phyloP scores from a whole-genome alignment of 2,797 vertebrate genomes.

The Takifugu rubripes region DNA sequence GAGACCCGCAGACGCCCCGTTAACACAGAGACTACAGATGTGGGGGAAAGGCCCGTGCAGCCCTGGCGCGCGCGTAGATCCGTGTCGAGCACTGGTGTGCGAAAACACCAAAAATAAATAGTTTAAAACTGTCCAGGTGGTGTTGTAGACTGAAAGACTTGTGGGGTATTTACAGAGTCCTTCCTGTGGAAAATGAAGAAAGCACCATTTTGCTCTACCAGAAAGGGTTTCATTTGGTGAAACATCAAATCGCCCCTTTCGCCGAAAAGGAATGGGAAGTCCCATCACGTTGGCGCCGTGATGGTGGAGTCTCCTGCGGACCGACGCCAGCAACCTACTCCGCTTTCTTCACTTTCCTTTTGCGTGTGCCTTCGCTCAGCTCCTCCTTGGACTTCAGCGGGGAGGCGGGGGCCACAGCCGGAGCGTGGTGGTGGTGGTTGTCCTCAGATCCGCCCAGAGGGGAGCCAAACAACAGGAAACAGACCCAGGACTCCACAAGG shows the following conservation, averaged over 20 bases:
- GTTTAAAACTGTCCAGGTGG: slow-evolving; percentile 49
- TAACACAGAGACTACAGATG: slow-evolving; percentile 18
- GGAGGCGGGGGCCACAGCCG: slow-evolving; percentile 62
- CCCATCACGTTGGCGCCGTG: slow-evolving; percentile 37
- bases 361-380: slow-evolving; percentile 88
- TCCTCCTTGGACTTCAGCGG: slow-evolving; percentile 91
- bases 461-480: slow-evolving; percentile 87
- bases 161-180: slow-evolving; percentile 72
- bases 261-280: slow-evolving; percentile 55
- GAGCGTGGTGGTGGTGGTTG: slow-evolving; percentile 72
- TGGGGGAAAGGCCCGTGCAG: slow-evolving; percentile 19
- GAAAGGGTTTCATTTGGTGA: slow-evolving; percentile 58
- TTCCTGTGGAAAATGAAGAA: slow-evolving; percentile 61
- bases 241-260: slow-evolving; percentile 61
- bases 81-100: slow-evolving; percentile 42
- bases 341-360: slow-evolving; percentile 93
- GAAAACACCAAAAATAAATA: slow-evolving; percentile 60
- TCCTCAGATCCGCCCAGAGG: slow-evolving; percentile 69
- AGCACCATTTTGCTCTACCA: slow-evolving; percentile 67
- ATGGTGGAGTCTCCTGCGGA: slow-evolving; percentile 32
- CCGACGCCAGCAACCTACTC: slow-evolving; percentile 73
- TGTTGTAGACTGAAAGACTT: slow-evolving; percentile 49
- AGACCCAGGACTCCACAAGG: slow-evolving; percentile 84
- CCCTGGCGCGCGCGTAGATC: slow-evolving; percentile 21
- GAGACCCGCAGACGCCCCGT: slow-evolving; percentile 19